These are phyloP conservation scores for Raja brachyura DNA, from an alignment of 2,113 vertebrate genomes.

Conservation along the genomic window DNA sequence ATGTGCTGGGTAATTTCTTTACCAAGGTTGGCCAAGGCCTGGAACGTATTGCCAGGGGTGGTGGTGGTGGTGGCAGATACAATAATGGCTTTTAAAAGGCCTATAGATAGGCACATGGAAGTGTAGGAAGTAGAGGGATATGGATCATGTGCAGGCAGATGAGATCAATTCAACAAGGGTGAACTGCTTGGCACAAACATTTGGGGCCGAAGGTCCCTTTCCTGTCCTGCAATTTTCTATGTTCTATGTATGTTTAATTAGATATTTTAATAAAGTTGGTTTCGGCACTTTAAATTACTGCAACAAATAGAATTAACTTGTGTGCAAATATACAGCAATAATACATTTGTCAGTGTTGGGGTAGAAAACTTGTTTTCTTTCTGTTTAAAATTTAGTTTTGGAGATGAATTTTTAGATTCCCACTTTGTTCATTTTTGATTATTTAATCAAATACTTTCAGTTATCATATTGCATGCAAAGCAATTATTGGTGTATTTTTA, in stretches of 20 bases:
- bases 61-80: too few relatives aligned
- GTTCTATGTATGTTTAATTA: background rate
- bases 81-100: too few relatives aligned
- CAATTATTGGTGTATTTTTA: background rate
- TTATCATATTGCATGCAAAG: background rate
- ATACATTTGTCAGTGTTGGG: background rate
- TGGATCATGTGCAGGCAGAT: too few relatives aligned
- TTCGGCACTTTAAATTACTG: background rate
- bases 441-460: background rate
- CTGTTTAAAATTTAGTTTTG: background rate
- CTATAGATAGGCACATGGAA: too few relatives aligned
- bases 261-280: background rate
- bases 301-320: conserved; percentile 4
- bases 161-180: too few relatives aligned
- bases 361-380: background rate
- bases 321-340: background rate
- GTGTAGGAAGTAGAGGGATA: too few relatives aligned
- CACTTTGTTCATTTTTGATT: background rate
- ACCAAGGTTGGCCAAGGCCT: too few relatives aligned
- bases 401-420: background rate
- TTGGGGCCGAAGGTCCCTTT: too few relatives aligned
- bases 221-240: too few relatives aligned
- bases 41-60: too few relatives aligned
- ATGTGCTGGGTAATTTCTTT: too few relatives aligned
- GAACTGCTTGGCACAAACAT: too few relatives aligned